A percentile compares a stretch with the other conserved stretches of the same genome.
These are phyloP conservation scores for Eubucco bourcierii DNA, from an alignment of 2,113 vertebrate species.

Conservation along the genomic window DNA sequence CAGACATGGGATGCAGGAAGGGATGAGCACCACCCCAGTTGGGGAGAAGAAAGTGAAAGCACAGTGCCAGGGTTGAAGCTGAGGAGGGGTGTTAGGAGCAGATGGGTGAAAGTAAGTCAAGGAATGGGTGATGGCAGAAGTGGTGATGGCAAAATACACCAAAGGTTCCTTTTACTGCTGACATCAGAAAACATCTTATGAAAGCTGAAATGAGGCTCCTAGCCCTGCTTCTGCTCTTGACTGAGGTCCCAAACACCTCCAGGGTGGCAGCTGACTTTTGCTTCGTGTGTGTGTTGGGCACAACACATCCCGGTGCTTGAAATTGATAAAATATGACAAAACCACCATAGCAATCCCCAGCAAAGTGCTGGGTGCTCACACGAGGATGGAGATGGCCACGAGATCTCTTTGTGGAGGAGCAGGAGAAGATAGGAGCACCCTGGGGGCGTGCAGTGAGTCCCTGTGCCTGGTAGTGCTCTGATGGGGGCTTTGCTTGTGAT, in stretches of 20 bases:
- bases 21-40: background rate
- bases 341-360: rapidly evolving
- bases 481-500: rapidly evolving
- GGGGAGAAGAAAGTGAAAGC: background rate
- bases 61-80: background rate
- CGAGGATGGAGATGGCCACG: background rate
- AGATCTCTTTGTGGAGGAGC: background rate
- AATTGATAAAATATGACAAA: background rate
- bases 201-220: background rate
- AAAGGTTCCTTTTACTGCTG: background rate
- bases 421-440: background rate
- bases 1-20: rapidly evolving
- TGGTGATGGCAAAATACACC: rapidly evolving
- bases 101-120: background rate
- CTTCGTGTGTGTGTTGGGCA: background rate
- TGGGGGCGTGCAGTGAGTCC: rapidly evolving
- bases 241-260: background rate
- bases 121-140: background rate
- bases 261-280: background rate
- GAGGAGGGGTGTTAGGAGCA: rapidly evolving
- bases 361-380: background rate
- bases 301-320: rapidly evolving
- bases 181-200: background rate
- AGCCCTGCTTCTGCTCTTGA: background rate
- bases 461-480: background rate